Evolutionary conservation across 2,797 vertebrate genomes (phyloP).

Genomic region (Mycteria americana): DNA sequence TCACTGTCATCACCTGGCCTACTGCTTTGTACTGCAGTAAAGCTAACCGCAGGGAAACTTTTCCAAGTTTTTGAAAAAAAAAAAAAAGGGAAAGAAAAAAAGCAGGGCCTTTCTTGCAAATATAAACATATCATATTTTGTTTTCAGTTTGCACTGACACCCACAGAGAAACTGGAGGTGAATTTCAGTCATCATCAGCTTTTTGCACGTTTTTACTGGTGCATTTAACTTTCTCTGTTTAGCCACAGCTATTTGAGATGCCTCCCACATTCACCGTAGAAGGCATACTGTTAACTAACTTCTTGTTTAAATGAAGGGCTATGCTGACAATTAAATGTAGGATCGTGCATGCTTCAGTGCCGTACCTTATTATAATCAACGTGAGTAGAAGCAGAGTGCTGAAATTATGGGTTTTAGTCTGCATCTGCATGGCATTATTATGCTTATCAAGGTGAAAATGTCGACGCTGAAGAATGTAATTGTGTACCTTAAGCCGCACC

Average conservation of each 20-base stretch:
- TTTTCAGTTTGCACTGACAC: not conserved
- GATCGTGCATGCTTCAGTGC: conserved; percentile 54
- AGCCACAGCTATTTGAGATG: conserved; percentile 44
- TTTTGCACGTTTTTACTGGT: not conserved
- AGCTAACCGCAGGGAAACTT: not conserved
- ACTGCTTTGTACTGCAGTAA: not conserved
- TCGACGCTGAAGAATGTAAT: conserved; percentile 61
- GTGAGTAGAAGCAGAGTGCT: conserved; percentile 56
- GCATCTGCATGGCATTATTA: conserved; percentile 67
- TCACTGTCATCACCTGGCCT: not conserved
- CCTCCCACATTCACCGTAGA: conserved; percentile 34
- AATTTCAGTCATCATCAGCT: not conserved
- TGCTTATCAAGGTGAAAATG: conserved; percentile 69
- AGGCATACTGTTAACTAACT: conserved; percentile 66
- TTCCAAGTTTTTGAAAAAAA: not conserved
- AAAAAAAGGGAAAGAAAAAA: not conserved
- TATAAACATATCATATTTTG: not conserved
- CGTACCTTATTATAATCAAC: conserved; percentile 62
- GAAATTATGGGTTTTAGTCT: conserved; percentile 65
- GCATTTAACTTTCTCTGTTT: not conserved
- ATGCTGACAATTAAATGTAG: conserved; percentile 66
- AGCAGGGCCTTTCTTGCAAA: not conserved
- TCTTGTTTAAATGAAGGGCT: conserved; percentile 72
- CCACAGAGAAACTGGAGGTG: not conserved
- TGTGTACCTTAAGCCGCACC: conserved; percentile 47